A percentile compares a stretch with the other conserved stretches of the same genome.
Conservation (phyloP, 2,113 vertebrate species). For the Pomatostomus ruficeps region DNA sequence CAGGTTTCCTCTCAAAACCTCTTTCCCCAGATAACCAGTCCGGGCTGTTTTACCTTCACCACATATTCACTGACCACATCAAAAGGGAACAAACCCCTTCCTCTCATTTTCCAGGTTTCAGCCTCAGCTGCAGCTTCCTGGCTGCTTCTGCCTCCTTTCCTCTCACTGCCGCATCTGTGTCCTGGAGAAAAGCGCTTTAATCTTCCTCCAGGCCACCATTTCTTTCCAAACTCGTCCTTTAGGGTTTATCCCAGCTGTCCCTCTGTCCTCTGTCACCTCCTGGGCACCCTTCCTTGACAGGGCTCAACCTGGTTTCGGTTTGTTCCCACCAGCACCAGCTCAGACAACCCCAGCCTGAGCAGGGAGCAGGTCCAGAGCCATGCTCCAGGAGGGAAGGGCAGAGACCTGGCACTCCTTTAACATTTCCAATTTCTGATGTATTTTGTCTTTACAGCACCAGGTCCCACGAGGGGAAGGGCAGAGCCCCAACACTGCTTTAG, state of each 20-base stretch:
- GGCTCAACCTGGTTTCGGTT: not conserved
- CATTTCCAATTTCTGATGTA: accelerated
- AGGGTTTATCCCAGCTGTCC: not conserved
- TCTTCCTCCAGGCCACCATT: not conserved
- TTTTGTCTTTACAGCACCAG: not conserved
- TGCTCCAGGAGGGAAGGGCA: not conserved
- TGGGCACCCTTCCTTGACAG: not conserved
- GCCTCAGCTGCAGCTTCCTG: not conserved
- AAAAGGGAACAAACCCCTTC: not conserved
- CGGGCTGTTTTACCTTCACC: not conserved
- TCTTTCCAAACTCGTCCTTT: not conserved
- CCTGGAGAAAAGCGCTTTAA: not conserved
- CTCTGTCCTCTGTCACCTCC: not conserved
- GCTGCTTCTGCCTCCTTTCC: not conserved
- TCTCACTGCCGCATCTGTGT: not conserved
- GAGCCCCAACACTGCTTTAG: not conserved
- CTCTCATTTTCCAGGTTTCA: not conserved
- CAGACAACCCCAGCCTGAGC: not conserved
- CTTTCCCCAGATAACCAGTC: not conserved
- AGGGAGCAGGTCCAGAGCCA: accelerated
- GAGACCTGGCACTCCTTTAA: not conserved
- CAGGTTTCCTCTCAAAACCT: not conserved
- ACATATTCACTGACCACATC: not conserved
- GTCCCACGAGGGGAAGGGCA: not conserved
- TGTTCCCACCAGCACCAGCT: not conserved